These are phyloP conservation scores for Paramormyrops hopkinsi DNA, from an alignment of 2,797 vertebrate species.

Conservation along the genomic window DNA sequence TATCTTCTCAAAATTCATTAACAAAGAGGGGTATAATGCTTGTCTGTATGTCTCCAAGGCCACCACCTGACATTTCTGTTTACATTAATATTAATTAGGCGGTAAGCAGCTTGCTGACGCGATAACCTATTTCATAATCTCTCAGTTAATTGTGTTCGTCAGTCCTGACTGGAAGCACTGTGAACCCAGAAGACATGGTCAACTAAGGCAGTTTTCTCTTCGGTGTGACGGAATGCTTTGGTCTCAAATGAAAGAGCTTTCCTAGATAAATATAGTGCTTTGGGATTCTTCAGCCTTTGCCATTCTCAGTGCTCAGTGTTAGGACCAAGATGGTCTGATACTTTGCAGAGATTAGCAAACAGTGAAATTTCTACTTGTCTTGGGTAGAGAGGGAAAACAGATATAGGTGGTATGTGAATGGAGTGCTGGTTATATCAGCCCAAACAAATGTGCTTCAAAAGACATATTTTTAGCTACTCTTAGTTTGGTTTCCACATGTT, in stretches of 20 bases:
- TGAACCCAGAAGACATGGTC: not conserved
- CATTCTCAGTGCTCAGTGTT: not conserved
- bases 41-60: not conserved
- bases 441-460: not conserved
- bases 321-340: not conserved
- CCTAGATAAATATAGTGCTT: not conserved
- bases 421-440: not conserved
- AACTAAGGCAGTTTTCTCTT: not conserved
- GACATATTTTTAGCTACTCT: not conserved
- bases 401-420: not conserved
- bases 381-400: not conserved
- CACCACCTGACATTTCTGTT: constrained; percentile 15
- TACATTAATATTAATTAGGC: constrained; percentile 14
- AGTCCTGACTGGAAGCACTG: not conserved
- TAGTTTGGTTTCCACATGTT: not conserved
- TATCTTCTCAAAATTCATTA: constrained; percentile 15
- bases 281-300: not conserved
- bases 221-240: not conserved
- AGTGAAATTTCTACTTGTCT: not conserved
- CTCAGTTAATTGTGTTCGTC: not conserved
- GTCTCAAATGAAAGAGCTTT: constrained; percentile 6
- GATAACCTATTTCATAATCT: not conserved
- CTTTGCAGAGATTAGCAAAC: not conserved
- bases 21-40: not conserved
- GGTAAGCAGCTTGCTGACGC: not conserved